Percentiles rank a stretch among this genome's conserved stretches.
Evolutionary conservation across 2,113 vertebrate species (phyloP).

Genomic region (Ursus arctos): DNA sequence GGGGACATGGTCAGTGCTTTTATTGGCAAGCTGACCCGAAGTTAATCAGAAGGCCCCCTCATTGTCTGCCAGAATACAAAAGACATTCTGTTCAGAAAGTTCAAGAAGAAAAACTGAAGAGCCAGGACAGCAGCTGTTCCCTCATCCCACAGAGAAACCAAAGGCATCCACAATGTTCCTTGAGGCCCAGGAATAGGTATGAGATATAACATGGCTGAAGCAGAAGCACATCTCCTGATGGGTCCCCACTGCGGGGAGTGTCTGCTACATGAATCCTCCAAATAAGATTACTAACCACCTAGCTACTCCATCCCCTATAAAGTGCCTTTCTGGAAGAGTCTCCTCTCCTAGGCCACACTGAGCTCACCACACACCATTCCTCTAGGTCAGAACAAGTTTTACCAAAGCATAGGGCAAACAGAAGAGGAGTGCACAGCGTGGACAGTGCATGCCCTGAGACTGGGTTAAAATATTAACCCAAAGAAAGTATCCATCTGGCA

Average conservation of each 20-base stretch:
- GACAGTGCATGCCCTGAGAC: not conserved
- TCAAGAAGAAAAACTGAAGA: conserved; percentile 86
- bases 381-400: conserved; percentile 45
- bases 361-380: not conserved
- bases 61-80: conserved; percentile 95
- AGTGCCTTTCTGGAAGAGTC: not conserved
- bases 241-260: not conserved
- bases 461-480: conserved; percentile 56
- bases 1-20: conserved; percentile 81
- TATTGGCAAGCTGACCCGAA: conserved; percentile 84
- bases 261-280: not conserved
- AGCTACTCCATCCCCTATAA: not conserved
- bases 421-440: not conserved
- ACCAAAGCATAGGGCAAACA: not conserved
- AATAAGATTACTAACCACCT: not conserved
- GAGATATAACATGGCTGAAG: not conserved
- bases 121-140: conserved; percentile 83
- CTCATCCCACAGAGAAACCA: conserved; percentile 64
- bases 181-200: not conserved
- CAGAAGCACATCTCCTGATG: not conserved
- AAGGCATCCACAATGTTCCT: conserved; percentile 47
- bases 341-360: not conserved
- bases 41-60: conserved; percentile 89
- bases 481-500: not conserved
- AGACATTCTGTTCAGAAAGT: conserved; percentile 90